These are phyloP conservation scores for Chrysotoxum bicinctum DNA, from an alignment of 2,888 invertebrate genomes.

Conservation along the genomic window DNA sequence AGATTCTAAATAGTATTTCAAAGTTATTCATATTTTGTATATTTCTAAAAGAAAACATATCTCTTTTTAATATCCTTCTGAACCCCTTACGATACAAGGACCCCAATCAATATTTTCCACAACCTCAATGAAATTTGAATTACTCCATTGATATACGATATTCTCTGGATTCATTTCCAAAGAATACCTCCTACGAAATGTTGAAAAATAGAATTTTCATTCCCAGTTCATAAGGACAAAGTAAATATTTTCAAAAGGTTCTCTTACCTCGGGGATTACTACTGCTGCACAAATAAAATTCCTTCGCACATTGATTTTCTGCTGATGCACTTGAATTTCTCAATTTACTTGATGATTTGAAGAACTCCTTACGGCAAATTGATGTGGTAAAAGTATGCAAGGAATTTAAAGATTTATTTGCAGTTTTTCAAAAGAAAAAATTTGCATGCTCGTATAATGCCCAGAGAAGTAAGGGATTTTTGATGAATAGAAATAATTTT, in stretches of 20 bases:
- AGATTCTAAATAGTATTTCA: not conserved
- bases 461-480: not conserved
- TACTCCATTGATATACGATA: not conserved
- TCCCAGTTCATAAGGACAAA: not conserved
- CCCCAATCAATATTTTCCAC: not conserved
- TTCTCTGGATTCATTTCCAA: not conserved
- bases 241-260: constrained; percentile 10
- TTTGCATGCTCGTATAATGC: not conserved
- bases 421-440: not conserved
- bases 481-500: not conserved
- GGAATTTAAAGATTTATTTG: not conserved
- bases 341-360: not conserved
- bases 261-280: not conserved
- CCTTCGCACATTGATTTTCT: not conserved
- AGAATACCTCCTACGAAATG: not conserved
- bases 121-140: not conserved
- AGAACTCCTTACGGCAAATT: not conserved
- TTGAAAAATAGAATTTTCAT: not conserved
- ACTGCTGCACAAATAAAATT: not conserved
- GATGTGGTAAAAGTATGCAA: not conserved
- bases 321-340: constrained; percentile 7
- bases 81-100: not conserved
- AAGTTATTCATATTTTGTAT: not conserved
- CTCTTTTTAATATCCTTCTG: not conserved
- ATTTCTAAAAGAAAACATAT: not conserved